Evolutionary conservation across 2,113 vertebrate species (phyloP).

Genomic region (Nothobranchius furzeri): DNA sequence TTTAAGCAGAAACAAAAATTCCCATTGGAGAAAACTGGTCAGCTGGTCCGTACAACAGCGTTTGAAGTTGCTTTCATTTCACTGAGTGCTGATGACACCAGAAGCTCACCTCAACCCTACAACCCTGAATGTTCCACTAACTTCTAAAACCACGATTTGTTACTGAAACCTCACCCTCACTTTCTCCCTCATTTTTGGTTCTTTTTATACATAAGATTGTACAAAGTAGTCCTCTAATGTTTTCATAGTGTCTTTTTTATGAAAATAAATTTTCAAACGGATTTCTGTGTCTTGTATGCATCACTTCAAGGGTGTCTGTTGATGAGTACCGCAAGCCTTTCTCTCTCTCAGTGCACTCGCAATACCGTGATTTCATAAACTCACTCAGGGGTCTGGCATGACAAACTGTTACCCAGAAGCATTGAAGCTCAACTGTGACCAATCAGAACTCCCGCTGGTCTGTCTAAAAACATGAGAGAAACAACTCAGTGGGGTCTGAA

Average conservation of each 20-base stretch:
- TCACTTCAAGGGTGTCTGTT: conserved; percentile 46
- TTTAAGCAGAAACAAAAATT: no score
- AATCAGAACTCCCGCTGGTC: conserved; percentile 50
- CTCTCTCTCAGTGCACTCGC: conserved; percentile 25
- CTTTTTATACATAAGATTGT: conserved; percentile 81
- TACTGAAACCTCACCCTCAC: conserved; percentile 35
- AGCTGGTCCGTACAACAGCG: neutral
- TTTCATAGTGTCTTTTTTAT: conserved; percentile 85
- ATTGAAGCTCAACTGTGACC: conserved; percentile 62
- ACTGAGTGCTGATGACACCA: neutral
- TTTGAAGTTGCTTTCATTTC: conserved; percentile 24
- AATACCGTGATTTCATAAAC: conserved; percentile 48
- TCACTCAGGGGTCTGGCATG: conserved; percentile 48
- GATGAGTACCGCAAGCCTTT: conserved; percentile 6
- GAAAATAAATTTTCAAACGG: conserved; percentile 83
- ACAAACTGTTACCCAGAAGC: conserved; percentile 63
- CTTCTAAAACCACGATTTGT: conserved; percentile 55
- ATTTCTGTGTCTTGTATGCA: conserved; percentile 36
- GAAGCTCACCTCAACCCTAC: conserved; percentile 28
- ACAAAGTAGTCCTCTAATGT: conserved; percentile 82
- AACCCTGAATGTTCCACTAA: conserved; percentile 44
- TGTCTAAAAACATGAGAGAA: conserved; percentile 47
- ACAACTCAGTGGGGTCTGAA: conserved; percentile 36
- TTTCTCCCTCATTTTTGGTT: conserved; percentile 63
- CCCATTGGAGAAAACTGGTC: neutral